Base-by-base conservation (phyloP, 64 coral and sea anemone species). In the Pocillopora verrucosa region DNA sequence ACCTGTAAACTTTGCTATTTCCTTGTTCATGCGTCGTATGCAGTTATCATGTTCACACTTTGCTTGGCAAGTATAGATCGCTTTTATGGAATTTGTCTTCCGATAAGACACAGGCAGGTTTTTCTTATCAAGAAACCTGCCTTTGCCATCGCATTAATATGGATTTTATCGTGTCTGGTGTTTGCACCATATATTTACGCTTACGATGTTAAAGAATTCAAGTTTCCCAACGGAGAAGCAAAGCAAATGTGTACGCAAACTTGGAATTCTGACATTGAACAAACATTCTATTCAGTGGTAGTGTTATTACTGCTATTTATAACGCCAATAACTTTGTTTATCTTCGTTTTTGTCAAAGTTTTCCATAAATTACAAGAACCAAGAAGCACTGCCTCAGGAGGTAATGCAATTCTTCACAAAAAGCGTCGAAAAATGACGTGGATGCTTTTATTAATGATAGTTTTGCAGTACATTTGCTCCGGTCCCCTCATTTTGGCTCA, bases 111-210 rank as follows among this genome's bases (percentile, higher is more conserved):
- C 82, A 85, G 65, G 65, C 82, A 85, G 72, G 82, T 72, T 72
- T 13, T 56, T 57, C 38, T 85, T 34, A 11, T 85, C 82, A 72
- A 72, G 37, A 85, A 85, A 72, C 82, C n/a, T 56, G 16, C n/a
- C 4, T 56, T 85, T 57, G 69, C 82, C 20, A 72, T 85, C 64
- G 57, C 36, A 72, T 38, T 85, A 38, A 85, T 85, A 85, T 85
- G 82, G 82, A 72, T 72, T 72, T 51, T 85, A 85, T 85, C 82
- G 1, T 85, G 82, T n/a, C 13, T 85, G 11, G 56, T 85, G 41
- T 85, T 85, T 72, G 63, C 65, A 58, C 82, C 82, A 24, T 85
- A 85, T 85, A 56, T 85, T 85, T 85, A 85, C 82, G 82, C 64
- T 72, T 85, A 85, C 64, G 65, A 85, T 4, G 65, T 85, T 72